Evolutionary conservation across 2,888 invertebrate genomes (phyloP), one percentile per base, ranked within the genome.

Genomic region (Acronicta leporina): DNA sequence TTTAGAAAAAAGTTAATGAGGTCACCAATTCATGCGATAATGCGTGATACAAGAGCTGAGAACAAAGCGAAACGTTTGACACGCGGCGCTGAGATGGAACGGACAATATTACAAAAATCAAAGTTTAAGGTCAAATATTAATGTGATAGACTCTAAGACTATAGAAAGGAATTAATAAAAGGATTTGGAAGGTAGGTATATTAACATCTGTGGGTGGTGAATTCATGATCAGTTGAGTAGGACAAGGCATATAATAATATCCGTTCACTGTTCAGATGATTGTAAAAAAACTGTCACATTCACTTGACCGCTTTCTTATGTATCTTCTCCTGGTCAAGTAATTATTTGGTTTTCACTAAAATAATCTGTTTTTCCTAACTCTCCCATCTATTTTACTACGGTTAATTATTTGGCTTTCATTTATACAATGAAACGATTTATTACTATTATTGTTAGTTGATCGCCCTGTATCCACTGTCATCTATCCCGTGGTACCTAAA

Each of bases 291-390:
- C 40, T n/a, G n/a, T 7, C 8, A 40, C n/a, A 43, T 35, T 41
- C 33, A 52, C 14, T 50, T 35, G 54, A 58, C 63, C 64, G 69
- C 45, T 50, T 58, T 60, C 54, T 56, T 63, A 40, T 50, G 20
- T 20, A 2, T 20, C 20, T 20, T 20, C 20, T 70, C 25, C 61
- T 63, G 75, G 74, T 73, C 65, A 70, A 68, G 60, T 50, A 44
- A 55, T 49, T 49, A 38, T 54, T 73, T 61, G 53, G 69, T 79
- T 72, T 71, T 50, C 41, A 43, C 59, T 49, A 42, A 70, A 51
- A 55, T 61, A 57, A 45, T 47, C 54, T 56, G 63, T 68, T 75
- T 76, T 77, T 62, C 50, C 53, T 53, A 62, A 48, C 71, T 68
- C 54, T 70, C 63, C 47, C 59, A 30, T 58, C 62, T 68, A 48